Evolutionary conservation across 2,113 vertebrate genomes (phyloP).

Genomic region (Calidris pygmaea): DNA sequence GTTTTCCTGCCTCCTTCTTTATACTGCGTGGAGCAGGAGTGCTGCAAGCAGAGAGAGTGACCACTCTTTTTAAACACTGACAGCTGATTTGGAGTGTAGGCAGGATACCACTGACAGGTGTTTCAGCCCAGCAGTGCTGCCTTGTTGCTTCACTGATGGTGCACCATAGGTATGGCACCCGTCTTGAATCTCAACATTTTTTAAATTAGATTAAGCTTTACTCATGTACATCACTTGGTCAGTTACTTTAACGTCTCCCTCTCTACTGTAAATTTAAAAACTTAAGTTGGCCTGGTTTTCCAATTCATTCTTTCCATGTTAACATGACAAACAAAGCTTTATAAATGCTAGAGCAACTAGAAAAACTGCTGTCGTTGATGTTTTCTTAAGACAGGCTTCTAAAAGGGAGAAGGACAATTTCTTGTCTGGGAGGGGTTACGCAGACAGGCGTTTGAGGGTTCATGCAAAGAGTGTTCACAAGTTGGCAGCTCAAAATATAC

Average conservation of each 20-base stretch:
- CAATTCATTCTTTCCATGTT: not conserved
- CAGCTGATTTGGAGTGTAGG: not conserved
- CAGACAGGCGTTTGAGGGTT: not conserved
- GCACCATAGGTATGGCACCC: not conserved
- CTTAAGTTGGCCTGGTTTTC: not conserved
- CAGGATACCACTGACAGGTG: not conserved
- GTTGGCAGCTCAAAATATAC: not conserved
- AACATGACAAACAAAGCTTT: not conserved
- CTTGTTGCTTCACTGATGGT: not conserved
- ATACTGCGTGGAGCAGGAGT: fast-evolving
- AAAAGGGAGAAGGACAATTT: not conserved
- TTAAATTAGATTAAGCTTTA: not conserved
- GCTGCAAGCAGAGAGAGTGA: not conserved
- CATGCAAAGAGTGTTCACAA: not conserved
- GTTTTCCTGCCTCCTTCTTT: not conserved
- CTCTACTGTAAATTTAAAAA: not conserved
- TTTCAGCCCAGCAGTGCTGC: not conserved
- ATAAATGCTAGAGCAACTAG: not conserved
- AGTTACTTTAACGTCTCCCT: not conserved
- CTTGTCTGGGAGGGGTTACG: not conserved
- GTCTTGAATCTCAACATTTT: not conserved
- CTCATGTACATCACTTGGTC: not conserved
- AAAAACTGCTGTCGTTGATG: not conserved
- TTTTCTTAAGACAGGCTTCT: not conserved
- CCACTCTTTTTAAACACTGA: not conserved